phyloP scores from a whole-genome alignment of 2,113 vertebrate species.

The Oceanodroma tethys region DNA sequence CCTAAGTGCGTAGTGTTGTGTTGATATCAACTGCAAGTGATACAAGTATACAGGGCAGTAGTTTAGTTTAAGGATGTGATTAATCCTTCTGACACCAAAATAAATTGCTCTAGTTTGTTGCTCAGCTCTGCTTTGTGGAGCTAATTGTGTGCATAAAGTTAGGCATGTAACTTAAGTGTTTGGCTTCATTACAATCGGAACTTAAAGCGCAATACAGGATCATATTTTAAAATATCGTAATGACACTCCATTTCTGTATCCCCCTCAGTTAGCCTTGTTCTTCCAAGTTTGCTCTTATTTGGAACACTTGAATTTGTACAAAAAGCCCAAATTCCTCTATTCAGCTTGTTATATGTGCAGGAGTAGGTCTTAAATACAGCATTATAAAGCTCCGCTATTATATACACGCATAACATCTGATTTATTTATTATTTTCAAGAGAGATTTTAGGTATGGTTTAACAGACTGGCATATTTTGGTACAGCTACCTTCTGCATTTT shows the following conservation, averaged over 20 bases:
- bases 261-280: not conserved
- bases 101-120: not conserved
- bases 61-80: not conserved
- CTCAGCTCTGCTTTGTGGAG: not conserved
- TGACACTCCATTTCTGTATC: not conserved
- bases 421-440: not conserved
- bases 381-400: not conserved
- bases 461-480: not conserved
- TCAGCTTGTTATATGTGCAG: not conserved
- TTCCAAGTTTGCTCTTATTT: not conserved
- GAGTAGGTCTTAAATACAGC: not conserved
- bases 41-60: not conserved
- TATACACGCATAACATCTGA: not conserved
- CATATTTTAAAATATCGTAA: not conserved
- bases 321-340: not conserved
- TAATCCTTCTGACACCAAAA: not conserved
- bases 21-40: not conserved
- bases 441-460: not conserved
- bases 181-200: not conserved
- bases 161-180: not conserved
- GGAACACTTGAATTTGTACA: not conserved
- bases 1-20: rapidly evolving
- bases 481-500: not conserved
- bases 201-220: not conserved
- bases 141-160: not conserved